These are phyloP conservation scores for Gallinago undulata DNA, from an alignment of 2,113 vertebrate species.

Conservation along the genomic window DNA sequence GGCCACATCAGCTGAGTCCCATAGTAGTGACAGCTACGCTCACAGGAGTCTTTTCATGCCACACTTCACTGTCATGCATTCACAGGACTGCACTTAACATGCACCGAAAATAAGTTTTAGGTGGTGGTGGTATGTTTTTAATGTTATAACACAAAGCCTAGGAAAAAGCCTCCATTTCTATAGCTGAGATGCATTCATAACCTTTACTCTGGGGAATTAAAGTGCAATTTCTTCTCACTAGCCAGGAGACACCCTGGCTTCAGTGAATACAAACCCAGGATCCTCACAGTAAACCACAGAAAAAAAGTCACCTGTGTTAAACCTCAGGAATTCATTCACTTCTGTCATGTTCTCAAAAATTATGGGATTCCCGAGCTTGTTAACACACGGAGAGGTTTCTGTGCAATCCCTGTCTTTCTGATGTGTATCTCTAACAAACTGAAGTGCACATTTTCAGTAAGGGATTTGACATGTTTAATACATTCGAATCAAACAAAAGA, in stretches of 20 bases:
- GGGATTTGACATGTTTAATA: not conserved
- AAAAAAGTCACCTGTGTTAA: not conserved
- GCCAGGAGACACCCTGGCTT: not conserved
- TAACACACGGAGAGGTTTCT: not conserved
- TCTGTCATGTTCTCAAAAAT: not conserved
- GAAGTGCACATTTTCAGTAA: not conserved
- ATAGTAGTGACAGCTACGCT: accelerated
- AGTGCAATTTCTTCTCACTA: not conserved
- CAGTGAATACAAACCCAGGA: not conserved
- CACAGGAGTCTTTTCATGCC: not conserved
- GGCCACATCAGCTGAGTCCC: not conserved
- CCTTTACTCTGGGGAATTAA: not conserved
- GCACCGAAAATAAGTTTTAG: not conserved
- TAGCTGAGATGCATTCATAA: not conserved
- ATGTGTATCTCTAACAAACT: not conserved
- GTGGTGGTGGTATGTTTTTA: not conserved
- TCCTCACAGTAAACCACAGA: not conserved
- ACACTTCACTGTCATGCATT: not conserved
- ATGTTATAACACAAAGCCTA: not conserved
- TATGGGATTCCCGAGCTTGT: not conserved
- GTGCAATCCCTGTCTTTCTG: not conserved
- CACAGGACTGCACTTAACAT: not conserved
- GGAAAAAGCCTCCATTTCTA: accelerated
- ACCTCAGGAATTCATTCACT: not conserved
- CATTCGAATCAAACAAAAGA: not conserved